Percentiles rank a stretch among this genome's conserved stretches.
These are phyloP conservation scores for Caenorhabditis inopinata DNA, from an alignment of 1,140 invertebrate genomes.

Conservation along the genomic window DNA sequence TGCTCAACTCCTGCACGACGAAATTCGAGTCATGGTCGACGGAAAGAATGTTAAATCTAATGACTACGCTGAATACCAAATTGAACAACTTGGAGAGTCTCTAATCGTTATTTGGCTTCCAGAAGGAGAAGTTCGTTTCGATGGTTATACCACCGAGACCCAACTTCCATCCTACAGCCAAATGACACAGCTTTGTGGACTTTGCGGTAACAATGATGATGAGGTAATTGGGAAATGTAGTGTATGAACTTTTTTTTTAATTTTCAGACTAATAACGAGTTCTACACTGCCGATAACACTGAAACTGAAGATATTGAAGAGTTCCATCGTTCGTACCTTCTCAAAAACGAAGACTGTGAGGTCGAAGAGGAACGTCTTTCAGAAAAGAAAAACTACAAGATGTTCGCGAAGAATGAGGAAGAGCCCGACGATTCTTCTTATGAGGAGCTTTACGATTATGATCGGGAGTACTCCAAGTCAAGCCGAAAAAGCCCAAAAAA, in stretches of 20 bases:
- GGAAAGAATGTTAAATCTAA: slow-evolving; percentile 28
- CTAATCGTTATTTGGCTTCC: slow-evolving; percentile 37
- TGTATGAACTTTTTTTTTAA: not conserved
- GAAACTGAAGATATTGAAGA: slow-evolving; percentile 42
- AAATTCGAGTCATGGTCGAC: slow-evolving; percentile 42
- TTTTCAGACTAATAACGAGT: slow-evolving; percentile 34
- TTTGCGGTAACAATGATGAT: slow-evolving; percentile 47
- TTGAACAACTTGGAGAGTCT: slow-evolving; percentile 42
- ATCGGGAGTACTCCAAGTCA: not conserved
- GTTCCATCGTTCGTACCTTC: slow-evolving; percentile 45
- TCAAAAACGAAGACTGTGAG: slow-evolving; percentile 37
- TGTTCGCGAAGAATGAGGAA: slow-evolving; percentile 22
- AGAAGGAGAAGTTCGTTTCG: slow-evolving; percentile 51
- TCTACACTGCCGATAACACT: slow-evolving; percentile 25
- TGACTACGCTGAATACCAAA: slow-evolving; percentile 25
- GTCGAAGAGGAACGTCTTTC: slow-evolving; percentile 34
- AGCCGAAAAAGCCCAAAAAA: not conserved
- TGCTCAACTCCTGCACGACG: slow-evolving; percentile 34
- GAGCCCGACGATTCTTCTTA: not conserved
- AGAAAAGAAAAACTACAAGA: slow-evolving; percentile 26
- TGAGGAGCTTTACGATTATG: not conserved
- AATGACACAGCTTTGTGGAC: slow-evolving; percentile 45
- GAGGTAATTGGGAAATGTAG: not conserved
- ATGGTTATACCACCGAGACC: slow-evolving; percentile 48
- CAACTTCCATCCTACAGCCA: slow-evolving; percentile 33